A percentile compares a stretch with the other conserved stretches of the same genome.
These are phyloP conservation scores for Vanessa atalanta DNA, from an alignment of 1,140 invertebrate species.

Conservation along the genomic window DNA sequence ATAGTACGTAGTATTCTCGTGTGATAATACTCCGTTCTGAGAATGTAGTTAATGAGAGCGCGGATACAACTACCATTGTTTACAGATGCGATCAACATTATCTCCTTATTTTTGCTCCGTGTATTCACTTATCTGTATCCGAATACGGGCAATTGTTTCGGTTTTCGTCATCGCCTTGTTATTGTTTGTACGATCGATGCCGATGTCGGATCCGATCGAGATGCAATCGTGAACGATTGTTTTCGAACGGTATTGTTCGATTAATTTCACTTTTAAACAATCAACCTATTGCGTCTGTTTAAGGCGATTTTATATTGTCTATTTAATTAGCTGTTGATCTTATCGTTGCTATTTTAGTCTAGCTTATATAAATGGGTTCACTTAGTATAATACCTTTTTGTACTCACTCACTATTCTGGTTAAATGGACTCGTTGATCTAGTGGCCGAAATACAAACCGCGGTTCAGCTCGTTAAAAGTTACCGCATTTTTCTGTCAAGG, in stretches of 20 bases:
- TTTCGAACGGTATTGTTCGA: conserved; percentile 35
- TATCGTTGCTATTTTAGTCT: background rate
- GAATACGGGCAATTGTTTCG: conserved; percentile 69
- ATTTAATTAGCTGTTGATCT: background rate
- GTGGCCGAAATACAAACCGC: no score
- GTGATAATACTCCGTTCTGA: conserved; percentile 3
- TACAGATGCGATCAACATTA: conserved; percentile 72
- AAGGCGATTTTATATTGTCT: background rate
- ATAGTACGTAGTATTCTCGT: background rate
- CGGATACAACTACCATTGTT: conserved; percentile 71
- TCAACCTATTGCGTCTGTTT: conserved; percentile 1
- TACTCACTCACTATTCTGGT: no score
- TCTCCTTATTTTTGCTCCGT: conserved; percentile 72
- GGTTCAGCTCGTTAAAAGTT: no score
- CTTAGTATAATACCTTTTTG: no score
- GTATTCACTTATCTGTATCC: conserved; percentile 72
- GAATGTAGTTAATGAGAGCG: conserved; percentile 70
- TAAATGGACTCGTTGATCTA: no score
- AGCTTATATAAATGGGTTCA: no score
- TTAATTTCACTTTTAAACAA: conserved; percentile 26
- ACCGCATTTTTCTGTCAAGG: no score
- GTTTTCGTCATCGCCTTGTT: conserved; percentile 69
- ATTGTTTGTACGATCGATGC: conserved; percentile 53
- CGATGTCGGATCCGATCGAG: conserved; percentile 32
- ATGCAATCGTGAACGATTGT: conserved; percentile 26